Evolutionary conservation across 2,888 invertebrate species (phyloP).

Genomic region (Malthinus seriepunctatus): DNA sequence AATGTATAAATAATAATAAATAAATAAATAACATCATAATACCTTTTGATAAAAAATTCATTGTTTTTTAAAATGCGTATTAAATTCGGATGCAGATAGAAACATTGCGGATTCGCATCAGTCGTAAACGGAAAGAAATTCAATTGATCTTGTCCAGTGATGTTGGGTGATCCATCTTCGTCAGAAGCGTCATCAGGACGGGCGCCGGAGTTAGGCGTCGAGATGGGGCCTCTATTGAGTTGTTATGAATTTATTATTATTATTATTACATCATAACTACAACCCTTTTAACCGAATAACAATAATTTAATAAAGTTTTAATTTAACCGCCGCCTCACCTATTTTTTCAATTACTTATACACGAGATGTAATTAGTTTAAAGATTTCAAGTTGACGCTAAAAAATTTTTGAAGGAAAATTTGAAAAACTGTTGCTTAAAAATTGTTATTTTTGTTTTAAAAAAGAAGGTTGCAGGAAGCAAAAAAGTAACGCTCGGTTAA

Average conservation of each 20-base stretch:
- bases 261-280: no score
- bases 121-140: conserved; percentile 58
- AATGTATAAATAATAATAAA: not conserved
- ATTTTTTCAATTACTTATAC: no score
- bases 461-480: no score
- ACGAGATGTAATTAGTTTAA: no score
- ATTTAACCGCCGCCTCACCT: not conserved
- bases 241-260: conserved; percentile 51
- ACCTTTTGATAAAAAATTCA: not conserved
- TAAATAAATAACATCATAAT: not conserved
- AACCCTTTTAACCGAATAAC: conserved; percentile 24
- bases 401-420: no score
- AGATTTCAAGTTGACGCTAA: no score
- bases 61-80: conserved; percentile 17
- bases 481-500: no score
- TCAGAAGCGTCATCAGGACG: conserved; percentile 51
- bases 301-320: conserved; percentile 16
- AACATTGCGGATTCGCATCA: conserved; percentile 37
- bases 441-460: no score
- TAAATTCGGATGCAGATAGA: conserved; percentile 39
- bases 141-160: conserved; percentile 62
- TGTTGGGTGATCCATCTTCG: conserved; percentile 60
- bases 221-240: conserved; percentile 49
- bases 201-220: conserved; percentile 46
- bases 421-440: no score